These are phyloP conservation scores for Clinocottus analis DNA, from an alignment of 2,113 vertebrate genomes.

Conservation along the genomic window DNA sequence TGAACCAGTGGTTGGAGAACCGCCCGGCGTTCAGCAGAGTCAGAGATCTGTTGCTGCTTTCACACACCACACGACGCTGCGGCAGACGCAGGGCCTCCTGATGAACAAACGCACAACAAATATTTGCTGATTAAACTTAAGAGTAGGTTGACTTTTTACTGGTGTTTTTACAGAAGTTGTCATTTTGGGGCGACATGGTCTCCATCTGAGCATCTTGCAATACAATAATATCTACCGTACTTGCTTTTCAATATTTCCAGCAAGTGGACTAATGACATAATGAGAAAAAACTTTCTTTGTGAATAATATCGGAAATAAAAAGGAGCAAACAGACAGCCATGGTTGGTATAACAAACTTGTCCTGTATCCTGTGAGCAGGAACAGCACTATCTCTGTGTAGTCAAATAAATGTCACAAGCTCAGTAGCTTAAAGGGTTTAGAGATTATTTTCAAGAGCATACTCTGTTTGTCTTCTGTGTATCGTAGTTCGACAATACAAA, in stretches of 20 bases:
- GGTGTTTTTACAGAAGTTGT: not conserved
- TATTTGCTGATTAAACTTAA: not conserved
- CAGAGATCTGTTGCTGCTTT: conserved; percentile 91
- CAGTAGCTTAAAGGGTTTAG: conserved; percentile 3
- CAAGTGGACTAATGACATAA: not conserved
- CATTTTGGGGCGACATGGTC: not conserved
- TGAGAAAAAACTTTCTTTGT: not conserved
- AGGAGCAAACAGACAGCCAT: not conserved
- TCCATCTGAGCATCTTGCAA: not conserved
- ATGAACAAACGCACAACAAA: conserved; percentile 19
- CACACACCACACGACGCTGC: conserved; percentile 91
- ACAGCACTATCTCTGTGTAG: not conserved
- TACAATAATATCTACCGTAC: not conserved
- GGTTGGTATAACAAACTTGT: not conserved
- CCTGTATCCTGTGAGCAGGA: not conserved
- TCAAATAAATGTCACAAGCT: conserved; percentile 15
- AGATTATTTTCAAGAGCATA: not conserved
- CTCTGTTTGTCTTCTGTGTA: not conserved
- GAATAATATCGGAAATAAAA: not conserved
- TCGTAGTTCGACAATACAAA: not conserved
- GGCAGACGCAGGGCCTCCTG: conserved; percentile 93
- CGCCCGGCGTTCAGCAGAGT: conserved; percentile 93
- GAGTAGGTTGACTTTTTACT: not conserved
- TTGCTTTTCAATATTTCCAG: not conserved
- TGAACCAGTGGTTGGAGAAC: conserved; percentile 97